Conservation (phyloP, 2,797 vertebrate species). For the Neosilurus hyrtlii region DNA sequence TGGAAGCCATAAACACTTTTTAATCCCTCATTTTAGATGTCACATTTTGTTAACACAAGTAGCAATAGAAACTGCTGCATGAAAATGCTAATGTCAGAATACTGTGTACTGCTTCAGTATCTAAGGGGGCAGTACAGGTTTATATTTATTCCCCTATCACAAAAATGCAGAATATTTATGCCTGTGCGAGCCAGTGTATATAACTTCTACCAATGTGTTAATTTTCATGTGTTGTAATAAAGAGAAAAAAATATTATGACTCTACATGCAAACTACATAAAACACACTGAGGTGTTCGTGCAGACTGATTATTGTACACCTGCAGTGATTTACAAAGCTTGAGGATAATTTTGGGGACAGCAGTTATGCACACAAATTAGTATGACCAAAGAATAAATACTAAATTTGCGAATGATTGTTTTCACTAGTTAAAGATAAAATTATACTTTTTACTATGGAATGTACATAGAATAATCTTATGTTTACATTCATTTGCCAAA, state of each 20-base stretch:
- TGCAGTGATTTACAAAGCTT: background rate
- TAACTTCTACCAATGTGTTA: background rate
- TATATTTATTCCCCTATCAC: background rate
- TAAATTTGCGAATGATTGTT: background rate
- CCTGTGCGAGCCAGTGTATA: background rate
- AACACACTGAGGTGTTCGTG: background rate
- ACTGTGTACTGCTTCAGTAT: background rate
- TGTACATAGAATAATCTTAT: background rate
- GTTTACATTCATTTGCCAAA: background rate
- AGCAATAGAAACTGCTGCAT: background rate
- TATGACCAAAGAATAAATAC: background rate
- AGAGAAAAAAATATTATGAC: background rate
- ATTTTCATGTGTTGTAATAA: background rate
- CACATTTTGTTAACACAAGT: background rate
- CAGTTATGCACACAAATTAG: background rate
- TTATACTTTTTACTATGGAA: background rate
- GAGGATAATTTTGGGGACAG: background rate
- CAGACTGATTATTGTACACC: background rate
- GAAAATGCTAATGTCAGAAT: background rate
- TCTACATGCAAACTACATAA: background rate
- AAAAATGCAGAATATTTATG: constrained; percentile 5
- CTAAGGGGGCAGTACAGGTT: background rate
- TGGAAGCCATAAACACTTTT: background rate
- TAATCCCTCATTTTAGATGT: background rate
- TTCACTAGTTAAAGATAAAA: background rate